Base-by-base conservation (phyloP, 1,140 invertebrate genomes). In the Zaprionus camerounensis region DNA sequence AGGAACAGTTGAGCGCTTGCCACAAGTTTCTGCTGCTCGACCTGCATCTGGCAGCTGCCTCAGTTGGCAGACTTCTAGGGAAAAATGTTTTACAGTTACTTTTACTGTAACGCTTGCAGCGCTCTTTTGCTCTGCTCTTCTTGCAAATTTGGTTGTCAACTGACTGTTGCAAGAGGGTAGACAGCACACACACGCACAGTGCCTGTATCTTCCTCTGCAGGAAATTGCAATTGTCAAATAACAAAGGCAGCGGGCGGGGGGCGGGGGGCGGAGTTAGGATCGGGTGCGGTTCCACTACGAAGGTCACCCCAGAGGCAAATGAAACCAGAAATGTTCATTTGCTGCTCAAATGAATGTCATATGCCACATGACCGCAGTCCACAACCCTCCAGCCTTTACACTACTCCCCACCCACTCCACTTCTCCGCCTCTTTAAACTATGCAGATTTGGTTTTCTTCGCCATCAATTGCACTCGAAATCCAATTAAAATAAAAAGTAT, bases 51-150 rank as follows among this genome's bases (percentile, higher is more conserved):
- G 9, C 59, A 62, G 59, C 36, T 17, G 13, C 41, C 22, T 20
- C 41, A 20, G 9, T 3, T 17, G 6, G 44, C 13, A 44, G 13
- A 24, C 15, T 44, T 13, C 1, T 28, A 3, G 12, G 38, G 22
- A n/a, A 44, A 46, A 6, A 20, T 46, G 41, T 46, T 62, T 28
- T 62, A 46, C 41, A 46, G 3, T 17, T 62, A 28, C n/a, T 46
- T 44, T 28, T 46, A 5, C 58, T 24, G 58, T 9, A 22, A 28
- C 36, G 58, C 58, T 44, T 44, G 58, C 38, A 61, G 46, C 46
- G 31, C 15, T 62, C n/a, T 46, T 5, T 41, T n/a, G 15, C 46
- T 20, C n/a, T 49, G 1, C 7, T 49, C 11, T 24, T 17, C 24
- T 5, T 20, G n/a, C 11, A 24, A 34, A 22, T 49, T 51, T 13